Conservation (phyloP, 2,888 invertebrate genomes). For the Dynastes hyllus region DNA sequence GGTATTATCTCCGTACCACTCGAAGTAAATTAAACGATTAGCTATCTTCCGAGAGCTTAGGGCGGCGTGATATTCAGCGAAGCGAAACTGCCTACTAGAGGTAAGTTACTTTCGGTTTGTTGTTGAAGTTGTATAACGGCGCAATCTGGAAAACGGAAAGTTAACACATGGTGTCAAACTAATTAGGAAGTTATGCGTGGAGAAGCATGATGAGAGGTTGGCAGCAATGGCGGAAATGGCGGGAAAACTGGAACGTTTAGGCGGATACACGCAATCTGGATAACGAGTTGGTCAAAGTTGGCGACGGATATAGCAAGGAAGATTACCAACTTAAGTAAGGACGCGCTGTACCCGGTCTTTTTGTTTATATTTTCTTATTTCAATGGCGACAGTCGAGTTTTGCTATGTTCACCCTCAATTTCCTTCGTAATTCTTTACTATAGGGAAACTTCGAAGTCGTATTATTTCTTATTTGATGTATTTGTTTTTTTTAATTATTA, state of each 20-base stretch:
- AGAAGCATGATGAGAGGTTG: conserved; percentile 23
- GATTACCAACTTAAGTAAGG: conserved; percentile 30
- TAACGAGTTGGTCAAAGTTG: conserved; percentile 37
- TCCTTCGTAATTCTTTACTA: no score
- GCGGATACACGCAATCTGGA: conserved; percentile 39
- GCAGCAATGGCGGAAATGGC: conserved; percentile 26
- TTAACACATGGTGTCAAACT: conserved; percentile 65
- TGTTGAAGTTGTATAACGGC: conserved; percentile 51
- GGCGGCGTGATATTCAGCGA: background rate
- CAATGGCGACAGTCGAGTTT: background rate
- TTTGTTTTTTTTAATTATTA: no score
- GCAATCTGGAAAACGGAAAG: conserved; percentile 56
- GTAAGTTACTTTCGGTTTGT: conserved; percentile 41
- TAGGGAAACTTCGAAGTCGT: no score
- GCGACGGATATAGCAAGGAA: conserved; percentile 18
- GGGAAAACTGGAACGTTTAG: conserved; percentile 22
- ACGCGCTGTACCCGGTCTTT: background rate
- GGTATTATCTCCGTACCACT: no score
- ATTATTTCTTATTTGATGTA: no score
- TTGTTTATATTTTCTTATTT: conserved; percentile 30
- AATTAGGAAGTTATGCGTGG: conserved; percentile 64
- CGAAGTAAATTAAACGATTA: conserved; percentile 3
- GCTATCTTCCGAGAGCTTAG: background rate
- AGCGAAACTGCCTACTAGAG: conserved; percentile 1
- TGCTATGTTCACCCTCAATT: no score